Base-by-base conservation (phyloP, 2,113 vertebrate species). In the Dendrocopos noguchii region DNA sequence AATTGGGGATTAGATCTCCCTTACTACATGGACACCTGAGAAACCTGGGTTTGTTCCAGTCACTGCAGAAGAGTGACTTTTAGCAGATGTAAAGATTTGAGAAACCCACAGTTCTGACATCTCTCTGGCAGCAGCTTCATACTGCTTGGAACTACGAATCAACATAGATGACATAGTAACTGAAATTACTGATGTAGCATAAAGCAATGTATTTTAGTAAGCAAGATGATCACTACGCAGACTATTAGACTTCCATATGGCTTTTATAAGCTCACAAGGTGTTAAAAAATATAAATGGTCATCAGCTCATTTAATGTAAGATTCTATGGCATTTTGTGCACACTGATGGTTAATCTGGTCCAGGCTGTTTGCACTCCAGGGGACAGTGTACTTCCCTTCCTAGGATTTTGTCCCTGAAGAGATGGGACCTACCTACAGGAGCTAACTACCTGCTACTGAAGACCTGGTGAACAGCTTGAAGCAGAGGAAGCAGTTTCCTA, bases 381-480 rank as follows among this genome's bases (percentile, higher is more conserved):
- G 33, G 34, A 60, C 29, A 27, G 28, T 12, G 15, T 9, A 25
- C 11, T 42, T 85, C 25, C 16, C 60, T 73, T n/a, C 22, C 55
- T 22, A 15, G 7, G 31, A 27, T 39, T 91, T 59, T 80, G 33
- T 59, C 46, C 16, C 68, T 78, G 66, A 78, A 67, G n/a, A 71
- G 52, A 75, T 31, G 52, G 36, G 22, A 84, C 20, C 31, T 44
- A 44, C 42, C 42, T 44, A 44, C 42, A 39, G 39, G 39, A 39
- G 39, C 39, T 39, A 34, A 34, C 0, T 7, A 63, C 39, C 18
- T 50, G 2, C 0, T 6, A 11, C 29, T 8, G 33, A 85, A 52
- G 65, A 71, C 24, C 80, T 36, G 27, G 52, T 46, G 56, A 50
- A 80, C 63, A 64, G 31, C 61, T 55, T 0, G 0, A 63, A 57